Conservation (phyloP, 1,140 invertebrate genomes). For the Pseudomyrmex dendroicus region DNA sequence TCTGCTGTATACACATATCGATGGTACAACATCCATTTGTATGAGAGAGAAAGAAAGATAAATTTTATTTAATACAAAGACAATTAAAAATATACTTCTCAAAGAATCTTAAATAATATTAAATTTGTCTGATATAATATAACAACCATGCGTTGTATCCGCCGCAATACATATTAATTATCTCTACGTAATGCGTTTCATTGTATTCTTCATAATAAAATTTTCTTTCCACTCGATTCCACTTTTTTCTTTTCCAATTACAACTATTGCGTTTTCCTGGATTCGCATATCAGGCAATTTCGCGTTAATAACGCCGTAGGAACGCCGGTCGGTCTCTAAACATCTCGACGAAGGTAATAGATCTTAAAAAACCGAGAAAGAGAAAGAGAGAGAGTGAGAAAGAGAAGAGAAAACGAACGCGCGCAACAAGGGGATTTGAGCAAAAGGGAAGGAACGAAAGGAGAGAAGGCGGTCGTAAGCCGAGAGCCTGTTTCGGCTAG, state of each 20-base stretch:
- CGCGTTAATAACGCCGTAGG: constrained; percentile 46
- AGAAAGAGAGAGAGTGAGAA: not conserved
- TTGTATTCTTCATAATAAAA: not conserved
- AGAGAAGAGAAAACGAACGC: not conserved
- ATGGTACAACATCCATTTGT: not conserved
- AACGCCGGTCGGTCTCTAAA: constrained; percentile 9
- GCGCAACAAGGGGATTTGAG: no score
- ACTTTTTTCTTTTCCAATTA: constrained; percentile 30
- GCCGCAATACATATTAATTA: not conserved
- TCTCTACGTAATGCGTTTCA: not conserved
- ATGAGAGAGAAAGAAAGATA: no score
- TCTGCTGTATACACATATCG: not conserved
- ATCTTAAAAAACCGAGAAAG: constrained; percentile 6
- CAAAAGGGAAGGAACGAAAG: constrained; percentile 1
- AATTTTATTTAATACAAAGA: no score
- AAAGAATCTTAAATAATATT: constrained; percentile 1
- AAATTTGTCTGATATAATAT: constrained; percentile 7
- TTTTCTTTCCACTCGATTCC: not conserved
- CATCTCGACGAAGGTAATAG: not conserved
- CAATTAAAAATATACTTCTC: not conserved
- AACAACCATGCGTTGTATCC: not conserved
- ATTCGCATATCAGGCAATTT: constrained; percentile 24
- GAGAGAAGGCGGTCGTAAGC: constrained; percentile 39
- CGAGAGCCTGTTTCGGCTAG: constrained; percentile 38
- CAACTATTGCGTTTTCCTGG: constrained; percentile 17